A percentile compares a stretch with the other conserved stretches of the same genome.
Conservation (phyloP, 2,888 invertebrate species). For the Brachypterus glaber region DNA sequence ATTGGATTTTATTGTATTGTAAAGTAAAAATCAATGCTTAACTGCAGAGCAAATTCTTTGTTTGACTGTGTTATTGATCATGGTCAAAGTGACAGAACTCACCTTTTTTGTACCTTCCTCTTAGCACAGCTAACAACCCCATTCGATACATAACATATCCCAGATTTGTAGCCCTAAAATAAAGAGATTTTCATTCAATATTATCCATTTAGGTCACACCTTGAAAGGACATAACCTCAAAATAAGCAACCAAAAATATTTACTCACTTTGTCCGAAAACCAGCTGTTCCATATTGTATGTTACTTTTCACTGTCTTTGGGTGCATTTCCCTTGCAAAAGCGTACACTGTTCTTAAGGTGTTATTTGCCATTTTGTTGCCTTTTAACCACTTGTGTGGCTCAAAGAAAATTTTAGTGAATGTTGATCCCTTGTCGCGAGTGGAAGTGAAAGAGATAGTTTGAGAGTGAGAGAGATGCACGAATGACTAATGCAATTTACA, state of each 20-base stretch:
- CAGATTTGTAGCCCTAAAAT: conserved; percentile 67
- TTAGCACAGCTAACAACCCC: conserved; percentile 83
- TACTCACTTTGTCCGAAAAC: conserved; percentile 71
- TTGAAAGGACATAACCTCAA: conserved; percentile 21
- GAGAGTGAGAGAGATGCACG: no score
- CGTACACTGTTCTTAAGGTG: conserved; percentile 53
- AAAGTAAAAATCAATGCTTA: no score
- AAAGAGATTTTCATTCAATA: conserved; percentile 18
- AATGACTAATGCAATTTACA: no score
- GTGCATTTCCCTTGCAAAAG: conserved; percentile 70
- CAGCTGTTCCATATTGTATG: conserved; percentile 77
- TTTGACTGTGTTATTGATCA: no score
- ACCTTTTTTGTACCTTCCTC: conserved; percentile 78
- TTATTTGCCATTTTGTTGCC: conserved; percentile 25
- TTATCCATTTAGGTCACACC: conserved; percentile 17
- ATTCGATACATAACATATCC: conserved; percentile 91
- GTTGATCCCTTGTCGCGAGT: no score
- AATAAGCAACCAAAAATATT: conserved; percentile 12
- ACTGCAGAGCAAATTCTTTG: no score
- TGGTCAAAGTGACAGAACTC: conserved; percentile 31
- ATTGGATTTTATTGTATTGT: no score
- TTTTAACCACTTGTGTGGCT: no score
- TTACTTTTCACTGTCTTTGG: conserved; percentile 56
- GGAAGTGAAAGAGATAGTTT: no score
- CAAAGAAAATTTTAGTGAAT: no score